Percentiles rank a stretch among this genome's conserved stretches.
Conservation (phyloP, 1,140 invertebrate genomes). For the Arion vulgaris region DNA sequence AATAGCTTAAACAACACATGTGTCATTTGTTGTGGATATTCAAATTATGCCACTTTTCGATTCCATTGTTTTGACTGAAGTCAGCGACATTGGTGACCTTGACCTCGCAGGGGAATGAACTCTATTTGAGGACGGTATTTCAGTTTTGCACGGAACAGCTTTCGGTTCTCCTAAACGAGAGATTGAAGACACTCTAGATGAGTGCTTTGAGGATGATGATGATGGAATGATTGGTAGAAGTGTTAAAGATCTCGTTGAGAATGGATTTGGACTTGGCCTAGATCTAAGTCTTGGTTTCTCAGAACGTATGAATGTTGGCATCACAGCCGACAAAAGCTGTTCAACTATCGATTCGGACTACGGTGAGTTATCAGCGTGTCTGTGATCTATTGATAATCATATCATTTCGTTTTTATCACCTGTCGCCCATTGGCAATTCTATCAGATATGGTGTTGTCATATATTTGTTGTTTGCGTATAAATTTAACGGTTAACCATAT, state of each 20-base stretch:
- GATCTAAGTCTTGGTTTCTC: conserved; percentile 36
- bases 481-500: no score
- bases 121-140: conserved; percentile 24
- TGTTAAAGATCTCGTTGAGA: neutral
- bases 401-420: no score
- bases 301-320: conserved; percentile 33
- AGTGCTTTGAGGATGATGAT: conserved; percentile 9
- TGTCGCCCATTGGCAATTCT: no score
- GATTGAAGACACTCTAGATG: neutral
- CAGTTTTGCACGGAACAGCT: conserved; percentile 17
- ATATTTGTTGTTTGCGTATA: no score
- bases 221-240: neutral
- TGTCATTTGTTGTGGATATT: no score
- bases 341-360: conserved; percentile 27
- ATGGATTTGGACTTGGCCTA: conserved; percentile 17
- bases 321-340: conserved; percentile 27
- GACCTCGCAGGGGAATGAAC: conserved; percentile 14
- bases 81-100: conserved; percentile 14
- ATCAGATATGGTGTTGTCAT: no score
- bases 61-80: conserved; percentile 25
- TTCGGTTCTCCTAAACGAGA: conserved; percentile 16
- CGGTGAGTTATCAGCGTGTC: no score
- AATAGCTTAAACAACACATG: no score
- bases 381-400: no score
- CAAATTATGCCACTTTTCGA: conserved; percentile 31